phyloP scores from a whole-genome alignment of 2,797 vertebrate genomes.

The Eupleurogrammus muticus region DNA sequence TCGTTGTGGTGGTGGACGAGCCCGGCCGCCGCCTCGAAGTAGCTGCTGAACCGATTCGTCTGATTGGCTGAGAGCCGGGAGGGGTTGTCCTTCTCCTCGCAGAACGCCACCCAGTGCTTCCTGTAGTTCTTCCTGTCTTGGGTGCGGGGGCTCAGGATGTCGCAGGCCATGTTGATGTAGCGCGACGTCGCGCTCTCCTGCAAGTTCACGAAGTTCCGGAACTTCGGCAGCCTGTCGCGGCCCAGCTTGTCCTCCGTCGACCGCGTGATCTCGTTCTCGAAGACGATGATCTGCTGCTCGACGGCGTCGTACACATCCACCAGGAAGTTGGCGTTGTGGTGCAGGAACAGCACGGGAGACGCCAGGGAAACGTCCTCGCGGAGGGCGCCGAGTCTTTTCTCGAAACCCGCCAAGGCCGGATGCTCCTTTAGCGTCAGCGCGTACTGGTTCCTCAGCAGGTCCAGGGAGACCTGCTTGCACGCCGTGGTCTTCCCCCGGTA shows the following conservation, averaged over 20 bases:
- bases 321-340: conserved; percentile 80
- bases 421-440: conserved; percentile 76
- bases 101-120: conserved; percentile 85
- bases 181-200: conserved; percentile 82
- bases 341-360: conserved; percentile 77
- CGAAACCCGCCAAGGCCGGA: conserved; percentile 73
- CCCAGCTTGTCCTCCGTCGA: conserved; percentile 79
- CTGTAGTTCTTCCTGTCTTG: conserved; percentile 62
- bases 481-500: conserved; percentile 65
- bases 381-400: conserved; percentile 57
- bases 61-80: conserved; percentile 68
- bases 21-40: conserved; percentile 81
- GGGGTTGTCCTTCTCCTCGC: conserved; percentile 79
- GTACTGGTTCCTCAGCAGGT: conserved; percentile 83
- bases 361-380: conserved; percentile 37
- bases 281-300: conserved; percentile 76
- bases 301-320: conserved; percentile 75
- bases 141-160: conserved; percentile 70
- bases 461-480: conserved; percentile 72
- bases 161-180: conserved; percentile 83
- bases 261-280: conserved; percentile 77
- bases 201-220: conserved; percentile 79
- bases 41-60: conserved; percentile 76
- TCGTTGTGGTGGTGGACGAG: conserved; percentile 84
- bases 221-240: conserved; percentile 78